Percentiles rank a stretch among this genome's conserved stretches.
These are phyloP conservation scores for Masticophis lateralis DNA, from an alignment of 2,797 vertebrate species.

Conservation along the genomic window DNA sequence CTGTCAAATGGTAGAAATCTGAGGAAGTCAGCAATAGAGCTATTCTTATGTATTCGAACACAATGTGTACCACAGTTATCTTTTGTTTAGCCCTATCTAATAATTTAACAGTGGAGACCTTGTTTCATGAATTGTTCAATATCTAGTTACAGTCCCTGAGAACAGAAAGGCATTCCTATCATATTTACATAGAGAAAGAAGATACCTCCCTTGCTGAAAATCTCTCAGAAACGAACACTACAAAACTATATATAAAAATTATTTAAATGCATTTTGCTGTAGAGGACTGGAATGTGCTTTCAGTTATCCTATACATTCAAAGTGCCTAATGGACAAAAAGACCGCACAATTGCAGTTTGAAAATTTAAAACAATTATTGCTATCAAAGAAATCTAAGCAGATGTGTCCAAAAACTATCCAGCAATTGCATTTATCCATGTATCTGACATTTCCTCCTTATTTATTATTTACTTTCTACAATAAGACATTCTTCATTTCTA, in stretches of 20 bases:
- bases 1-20: not conserved
- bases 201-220: not conserved
- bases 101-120: conserved; percentile 30
- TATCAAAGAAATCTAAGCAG: not conserved
- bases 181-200: not conserved
- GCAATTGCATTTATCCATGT: not conserved
- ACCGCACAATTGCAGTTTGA: not conserved
- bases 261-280: not conserved
- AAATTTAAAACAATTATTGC: not conserved
- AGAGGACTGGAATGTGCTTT: not conserved
- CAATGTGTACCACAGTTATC: conserved; percentile 12
- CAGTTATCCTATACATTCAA: not conserved
- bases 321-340: not conserved
- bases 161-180: not conserved
- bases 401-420: not conserved
- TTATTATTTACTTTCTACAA: not conserved
- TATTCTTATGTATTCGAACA: not conserved
- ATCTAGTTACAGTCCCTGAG: not conserved
- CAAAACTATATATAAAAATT: not conserved
- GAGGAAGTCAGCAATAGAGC: not conserved
- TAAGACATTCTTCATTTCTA: not conserved
- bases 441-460: not conserved
- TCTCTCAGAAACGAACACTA: not conserved
- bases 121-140: conserved; percentile 37
- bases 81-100: conserved; percentile 31